Evolutionary conservation across 2,113 vertebrate genomes (phyloP).

Genomic region (Rhineura floridana): DNA sequence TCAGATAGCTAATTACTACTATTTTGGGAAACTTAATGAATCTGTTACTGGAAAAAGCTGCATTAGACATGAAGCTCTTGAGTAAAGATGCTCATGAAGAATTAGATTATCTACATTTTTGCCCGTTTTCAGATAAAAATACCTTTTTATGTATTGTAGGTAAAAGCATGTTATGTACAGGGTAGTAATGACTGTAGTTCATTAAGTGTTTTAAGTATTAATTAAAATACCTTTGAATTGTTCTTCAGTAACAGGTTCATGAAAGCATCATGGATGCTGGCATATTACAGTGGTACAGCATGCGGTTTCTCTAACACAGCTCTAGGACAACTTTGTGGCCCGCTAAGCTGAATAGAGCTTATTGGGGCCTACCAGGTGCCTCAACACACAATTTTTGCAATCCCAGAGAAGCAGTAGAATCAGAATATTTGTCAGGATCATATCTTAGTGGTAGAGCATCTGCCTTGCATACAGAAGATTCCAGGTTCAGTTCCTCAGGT

Average conservation of each 20-base stretch:
- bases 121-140: neutral
- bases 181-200: neutral
- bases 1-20: slow-evolving; percentile 14
- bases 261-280: neutral
- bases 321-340: neutral
- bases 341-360: neutral
- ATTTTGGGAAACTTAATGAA: slow-evolving; percentile 24
- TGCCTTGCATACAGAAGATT: no score
- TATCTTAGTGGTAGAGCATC: no score
- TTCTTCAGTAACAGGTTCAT: neutral
- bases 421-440: neutral
- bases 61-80: neutral
- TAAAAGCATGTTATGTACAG: neutral
- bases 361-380: neutral
- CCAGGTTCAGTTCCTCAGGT: no score
- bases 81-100: neutral
- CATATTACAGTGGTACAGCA: neutral
- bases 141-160: neutral
- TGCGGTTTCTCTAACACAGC: neutral
- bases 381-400: neutral
- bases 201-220: neutral
- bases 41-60: slow-evolving; percentile 1
- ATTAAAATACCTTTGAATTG: neutral
- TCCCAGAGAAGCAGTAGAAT: neutral
- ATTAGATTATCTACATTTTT: slow-evolving; percentile 9